Percentiles rank a stretch among this genome's conserved stretches.
phyloP scores from a whole-genome alignment of 2,888 invertebrate genomes.

The Agriopis aurantiaria region DNA sequence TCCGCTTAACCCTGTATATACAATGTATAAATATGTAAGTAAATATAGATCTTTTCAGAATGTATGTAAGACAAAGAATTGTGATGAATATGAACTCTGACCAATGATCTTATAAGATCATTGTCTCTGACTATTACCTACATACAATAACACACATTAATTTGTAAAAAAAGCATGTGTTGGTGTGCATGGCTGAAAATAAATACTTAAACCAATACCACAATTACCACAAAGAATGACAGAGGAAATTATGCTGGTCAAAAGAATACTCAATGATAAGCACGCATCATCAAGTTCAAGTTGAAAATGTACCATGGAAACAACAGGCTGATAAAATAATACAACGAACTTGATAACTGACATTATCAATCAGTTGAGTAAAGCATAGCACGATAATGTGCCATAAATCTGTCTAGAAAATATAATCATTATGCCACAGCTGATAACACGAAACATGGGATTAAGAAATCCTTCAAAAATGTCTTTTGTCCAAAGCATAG shows the following conservation, averaged over 20 bases:
- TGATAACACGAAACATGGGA: conserved; percentile 9
- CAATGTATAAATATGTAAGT: too few species aligned
- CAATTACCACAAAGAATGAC: not conserved
- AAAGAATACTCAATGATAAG: not conserved
- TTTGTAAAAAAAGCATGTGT: not conserved
- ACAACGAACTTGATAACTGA: not conserved
- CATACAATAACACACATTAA: too few species aligned
- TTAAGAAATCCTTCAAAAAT: conserved; percentile 1
- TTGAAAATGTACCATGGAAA: not conserved
- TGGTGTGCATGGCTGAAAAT: not conserved
- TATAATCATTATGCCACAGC: not conserved
- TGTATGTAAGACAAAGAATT: too few species aligned
- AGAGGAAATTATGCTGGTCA: not conserved
- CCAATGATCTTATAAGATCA: too few species aligned
- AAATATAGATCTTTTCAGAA: too few species aligned
- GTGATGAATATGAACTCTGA: too few species aligned
- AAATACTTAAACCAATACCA: not conserved
- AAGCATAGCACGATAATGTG: conserved; percentile 1
- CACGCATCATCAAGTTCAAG: not conserved
- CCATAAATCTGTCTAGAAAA: conserved; percentile 11
- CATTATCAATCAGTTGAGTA: not conserved
- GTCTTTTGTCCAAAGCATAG: conserved; percentile 18
- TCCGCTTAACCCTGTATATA: too few species aligned
- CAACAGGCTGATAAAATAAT: not conserved
- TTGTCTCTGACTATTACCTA: too few species aligned